Conservation (phyloP, 2,888 invertebrate species). For the Drosophila seclusa region DNA sequence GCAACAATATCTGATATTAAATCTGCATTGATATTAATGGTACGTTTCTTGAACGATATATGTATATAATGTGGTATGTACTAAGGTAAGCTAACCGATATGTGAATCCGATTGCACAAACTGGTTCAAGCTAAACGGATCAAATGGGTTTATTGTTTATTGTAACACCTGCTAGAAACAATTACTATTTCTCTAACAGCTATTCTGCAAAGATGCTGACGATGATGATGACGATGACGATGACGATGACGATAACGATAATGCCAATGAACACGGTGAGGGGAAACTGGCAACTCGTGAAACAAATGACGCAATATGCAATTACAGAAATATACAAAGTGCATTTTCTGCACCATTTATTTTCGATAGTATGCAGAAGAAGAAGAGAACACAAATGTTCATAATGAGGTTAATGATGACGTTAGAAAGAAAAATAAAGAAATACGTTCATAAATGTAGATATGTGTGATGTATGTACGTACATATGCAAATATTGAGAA, state of each 20-base stretch:
- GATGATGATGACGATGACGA: not conserved
- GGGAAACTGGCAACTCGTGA: not conserved
- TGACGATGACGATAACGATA: not conserved
- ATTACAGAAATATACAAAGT: constrained; percentile 46
- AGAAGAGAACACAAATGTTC: constrained; percentile 7
- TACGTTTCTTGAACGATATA: not conserved
- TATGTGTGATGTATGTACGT: not conserved
- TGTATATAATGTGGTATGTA: not conserved
- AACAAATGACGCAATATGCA: constrained; percentile 43
- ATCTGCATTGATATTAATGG: not conserved
- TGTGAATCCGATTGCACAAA: constrained; percentile 47
- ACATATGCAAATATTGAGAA: not conserved
- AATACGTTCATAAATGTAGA: not conserved
- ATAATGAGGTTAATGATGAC: constrained; percentile 33
- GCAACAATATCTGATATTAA: not conserved
- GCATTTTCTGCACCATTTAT: constrained; percentile 62
- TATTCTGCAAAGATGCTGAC: constrained; percentile 19
- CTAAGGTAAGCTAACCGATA: not conserved
- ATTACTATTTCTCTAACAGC: constrained; percentile 6
- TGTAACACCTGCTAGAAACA: constrained; percentile 15
- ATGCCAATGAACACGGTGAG: not conserved
- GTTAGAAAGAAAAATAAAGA: constrained; percentile 7
- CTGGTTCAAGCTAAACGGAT: constrained; percentile 10
- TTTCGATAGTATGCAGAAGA: constrained; percentile 29
- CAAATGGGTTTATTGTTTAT: constrained; percentile 39